Conservation (phyloP, 2,113 vertebrate species). For the Acinonyx jubatus region DNA sequence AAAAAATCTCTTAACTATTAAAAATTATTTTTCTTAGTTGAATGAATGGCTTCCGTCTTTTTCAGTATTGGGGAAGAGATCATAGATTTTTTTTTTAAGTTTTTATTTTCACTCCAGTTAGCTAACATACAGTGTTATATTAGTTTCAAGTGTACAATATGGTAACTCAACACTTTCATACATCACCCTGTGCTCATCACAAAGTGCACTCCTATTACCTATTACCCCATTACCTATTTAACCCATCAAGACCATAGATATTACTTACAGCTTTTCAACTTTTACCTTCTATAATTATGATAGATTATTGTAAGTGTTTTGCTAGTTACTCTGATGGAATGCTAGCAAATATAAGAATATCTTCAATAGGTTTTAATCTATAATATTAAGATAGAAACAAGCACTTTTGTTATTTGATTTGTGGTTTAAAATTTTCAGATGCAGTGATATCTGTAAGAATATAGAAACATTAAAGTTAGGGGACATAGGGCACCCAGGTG, state of each 20-base stretch:
- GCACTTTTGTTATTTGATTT: conserved; percentile 20
- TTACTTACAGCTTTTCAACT: not conserved
- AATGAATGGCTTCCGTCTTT: not conserved
- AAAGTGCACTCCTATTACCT: no score
- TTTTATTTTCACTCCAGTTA: not conserved
- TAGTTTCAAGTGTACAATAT: no score
- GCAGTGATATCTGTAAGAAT: not conserved
- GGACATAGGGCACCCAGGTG: not conserved
- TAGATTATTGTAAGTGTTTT: not conserved
- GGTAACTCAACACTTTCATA: no score
- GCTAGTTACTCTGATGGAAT: not conserved
- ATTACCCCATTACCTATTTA: no score
- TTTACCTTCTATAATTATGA: conserved; percentile 6
- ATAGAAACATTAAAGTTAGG: not conserved
- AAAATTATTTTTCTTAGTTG: not conserved
- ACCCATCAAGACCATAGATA: not conserved
- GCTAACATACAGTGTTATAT: no score
- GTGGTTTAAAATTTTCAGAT: not conserved
- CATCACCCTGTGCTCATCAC: no score
- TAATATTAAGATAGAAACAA: conserved; percentile 29
- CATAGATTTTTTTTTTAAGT: not conserved
- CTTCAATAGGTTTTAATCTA: not conserved
- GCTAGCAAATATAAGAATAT: not conserved
- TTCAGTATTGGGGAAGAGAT: not conserved
- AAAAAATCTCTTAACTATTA: not conserved